A percentile compares a stretch with the other conserved stretches of the same genome.
Evolutionary conservation across 2,797 vertebrate species (phyloP).

Genomic region (Rallus crepitans): DNA sequence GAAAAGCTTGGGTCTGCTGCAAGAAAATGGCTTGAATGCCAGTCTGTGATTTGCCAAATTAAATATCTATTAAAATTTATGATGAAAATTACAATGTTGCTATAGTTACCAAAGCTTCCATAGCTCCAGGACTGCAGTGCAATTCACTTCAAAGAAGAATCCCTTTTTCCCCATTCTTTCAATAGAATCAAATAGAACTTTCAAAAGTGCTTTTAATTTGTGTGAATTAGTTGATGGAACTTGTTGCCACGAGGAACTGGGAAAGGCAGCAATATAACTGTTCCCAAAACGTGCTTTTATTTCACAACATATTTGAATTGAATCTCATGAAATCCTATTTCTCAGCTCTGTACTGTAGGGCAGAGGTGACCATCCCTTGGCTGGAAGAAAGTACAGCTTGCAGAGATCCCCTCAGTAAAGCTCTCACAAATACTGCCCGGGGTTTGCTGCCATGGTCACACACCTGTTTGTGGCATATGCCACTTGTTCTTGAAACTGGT

Average conservation of each 20-base stretch:
- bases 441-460: background rate
- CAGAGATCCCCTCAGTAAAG: background rate
- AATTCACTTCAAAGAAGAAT: slow-evolving; percentile 1
- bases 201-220: background rate
- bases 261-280: background rate
- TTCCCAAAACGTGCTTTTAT: background rate
- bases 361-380: background rate
- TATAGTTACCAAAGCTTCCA: slow-evolving; percentile 17
- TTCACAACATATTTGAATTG: background rate
- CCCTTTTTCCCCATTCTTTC: background rate
- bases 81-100: background rate
- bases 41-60: slow-evolving; percentile 15
- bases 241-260: background rate
- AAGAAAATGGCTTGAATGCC: background rate
- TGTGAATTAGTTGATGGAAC: background rate
- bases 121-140: background rate
- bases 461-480: background rate
- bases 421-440: background rate
- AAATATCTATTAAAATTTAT: slow-evolving; percentile 17
- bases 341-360: background rate
- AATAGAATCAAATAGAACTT: background rate
- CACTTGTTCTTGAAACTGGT: background rate
- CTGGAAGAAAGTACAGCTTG: background rate
- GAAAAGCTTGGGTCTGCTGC: background rate
- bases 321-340: background rate